phyloP scores from a whole-genome alignment of 2,113 vertebrate species.

The Coregonus clupeaformis region DNA sequence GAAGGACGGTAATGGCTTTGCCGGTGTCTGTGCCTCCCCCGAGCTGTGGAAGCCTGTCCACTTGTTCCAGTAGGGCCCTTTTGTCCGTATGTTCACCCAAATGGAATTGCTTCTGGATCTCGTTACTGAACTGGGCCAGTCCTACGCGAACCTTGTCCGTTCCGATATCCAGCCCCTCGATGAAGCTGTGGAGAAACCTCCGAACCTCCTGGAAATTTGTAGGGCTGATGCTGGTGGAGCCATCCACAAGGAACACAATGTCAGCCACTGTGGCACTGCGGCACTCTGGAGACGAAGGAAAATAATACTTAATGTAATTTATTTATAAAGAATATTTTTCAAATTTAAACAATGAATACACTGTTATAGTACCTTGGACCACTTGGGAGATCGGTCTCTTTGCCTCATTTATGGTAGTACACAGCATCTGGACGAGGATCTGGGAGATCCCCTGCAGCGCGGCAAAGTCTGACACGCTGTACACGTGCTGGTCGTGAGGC shows the following conservation, averaged over 20 bases:
- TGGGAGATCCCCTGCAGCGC: slow-evolving; percentile 53
- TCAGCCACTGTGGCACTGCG: slow-evolving; percentile 71
- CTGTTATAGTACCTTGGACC: not conserved
- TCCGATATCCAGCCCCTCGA: slow-evolving; percentile 74
- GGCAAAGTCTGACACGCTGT: slow-evolving; percentile 63
- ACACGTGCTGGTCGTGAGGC: slow-evolving; percentile 66
- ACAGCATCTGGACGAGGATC: slow-evolving; percentile 70
- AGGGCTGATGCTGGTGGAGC: slow-evolving; percentile 72
- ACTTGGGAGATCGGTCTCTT: slow-evolving; percentile 8
- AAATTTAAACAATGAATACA: no score
- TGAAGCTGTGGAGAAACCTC: slow-evolving; percentile 66
- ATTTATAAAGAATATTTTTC: no score
- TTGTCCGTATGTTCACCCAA: slow-evolving; percentile 72
- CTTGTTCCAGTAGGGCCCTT: slow-evolving; percentile 59
- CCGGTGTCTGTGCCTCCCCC: slow-evolving; percentile 67
- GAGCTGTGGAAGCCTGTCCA: slow-evolving; percentile 65
- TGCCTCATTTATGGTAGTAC: slow-evolving; percentile 67
- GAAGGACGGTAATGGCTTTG: slow-evolving; percentile 72
- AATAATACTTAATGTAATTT: not conserved
- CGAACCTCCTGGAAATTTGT: slow-evolving; percentile 72
- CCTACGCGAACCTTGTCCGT: slow-evolving; percentile 71
- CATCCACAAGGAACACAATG: slow-evolving; percentile 81
- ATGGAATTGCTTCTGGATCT: slow-evolving; percentile 68
- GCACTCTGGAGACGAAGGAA: slow-evolving; percentile 67
- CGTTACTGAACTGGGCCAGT: slow-evolving; percentile 74